A percentile compares a stretch with the other conserved stretches of the same genome.
These are phyloP conservation scores for Todiramphus saurophagus DNA, from an alignment of 2,113 vertebrate genomes.

Conservation along the genomic window DNA sequence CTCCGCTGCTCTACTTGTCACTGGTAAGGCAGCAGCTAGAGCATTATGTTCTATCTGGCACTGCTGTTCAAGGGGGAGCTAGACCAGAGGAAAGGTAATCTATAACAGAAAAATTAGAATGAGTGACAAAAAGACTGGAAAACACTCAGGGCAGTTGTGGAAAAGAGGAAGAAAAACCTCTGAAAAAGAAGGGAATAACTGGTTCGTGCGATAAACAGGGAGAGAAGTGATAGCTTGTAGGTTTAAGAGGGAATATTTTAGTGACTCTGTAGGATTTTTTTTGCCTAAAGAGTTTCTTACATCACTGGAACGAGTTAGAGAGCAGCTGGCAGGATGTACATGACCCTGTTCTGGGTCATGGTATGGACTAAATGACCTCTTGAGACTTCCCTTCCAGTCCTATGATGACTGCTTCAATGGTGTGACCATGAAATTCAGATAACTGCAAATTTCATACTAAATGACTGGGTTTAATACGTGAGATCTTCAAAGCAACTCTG, in stretches of 20 bases:
- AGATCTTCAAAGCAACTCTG: not conserved
- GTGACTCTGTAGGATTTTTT: not conserved
- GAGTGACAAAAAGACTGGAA: not conserved
- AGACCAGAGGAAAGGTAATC: not conserved
- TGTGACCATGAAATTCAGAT: not conserved
- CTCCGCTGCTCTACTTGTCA: not conserved
- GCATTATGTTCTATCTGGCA: not conserved
- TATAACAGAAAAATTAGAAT: not conserved
- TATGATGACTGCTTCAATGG: not conserved
- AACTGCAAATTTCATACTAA: not conserved
- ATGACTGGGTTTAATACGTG: not conserved
- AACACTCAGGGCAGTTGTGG: not conserved
- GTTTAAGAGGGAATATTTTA: not conserved
- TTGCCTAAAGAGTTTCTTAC: not conserved
- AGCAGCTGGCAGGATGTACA: not conserved
- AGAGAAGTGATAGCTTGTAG: not conserved
- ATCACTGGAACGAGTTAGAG: not conserved
- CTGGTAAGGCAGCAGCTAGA: not conserved
- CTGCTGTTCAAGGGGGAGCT: not conserved
- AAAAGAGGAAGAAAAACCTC: not conserved
- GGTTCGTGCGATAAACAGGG: not conserved
- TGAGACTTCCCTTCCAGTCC: not conserved
- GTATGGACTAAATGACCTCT: not conserved
- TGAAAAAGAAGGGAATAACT: not conserved
- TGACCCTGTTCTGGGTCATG: not conserved